phyloP scores from a whole-genome alignment of 2,113 vertebrate genomes.

The Erpornis zantholeuca region DNA sequence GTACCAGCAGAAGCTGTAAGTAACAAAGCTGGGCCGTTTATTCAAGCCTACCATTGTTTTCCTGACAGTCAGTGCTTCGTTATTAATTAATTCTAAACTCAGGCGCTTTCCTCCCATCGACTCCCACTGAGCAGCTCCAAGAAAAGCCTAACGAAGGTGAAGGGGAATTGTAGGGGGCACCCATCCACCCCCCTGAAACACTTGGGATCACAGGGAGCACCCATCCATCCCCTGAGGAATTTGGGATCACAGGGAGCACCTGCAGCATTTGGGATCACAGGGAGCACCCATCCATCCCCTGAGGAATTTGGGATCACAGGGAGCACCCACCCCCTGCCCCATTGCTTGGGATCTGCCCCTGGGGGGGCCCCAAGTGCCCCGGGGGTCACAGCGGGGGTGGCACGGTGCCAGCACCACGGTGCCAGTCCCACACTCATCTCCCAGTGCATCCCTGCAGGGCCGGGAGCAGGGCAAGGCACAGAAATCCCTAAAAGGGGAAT shows the following conservation, averaged over 20 bases:
- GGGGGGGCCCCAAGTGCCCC: neutral
- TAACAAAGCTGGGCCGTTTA: constrained; percentile 22
- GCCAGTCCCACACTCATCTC: neutral
- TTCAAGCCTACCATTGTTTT: constrained; percentile 11
- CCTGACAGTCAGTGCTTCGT: constrained; percentile 22
- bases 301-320: neutral
- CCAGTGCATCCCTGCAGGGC: neutral
- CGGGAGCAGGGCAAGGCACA: neutral
- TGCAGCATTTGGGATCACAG: neutral
- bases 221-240: neutral
- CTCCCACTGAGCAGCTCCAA: neutral
- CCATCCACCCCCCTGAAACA: neutral
- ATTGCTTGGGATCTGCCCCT: neutral
- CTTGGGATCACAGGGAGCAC: neutral
- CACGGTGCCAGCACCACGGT: accelerated
- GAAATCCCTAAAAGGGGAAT: neutral
- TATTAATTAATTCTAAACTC: constrained; percentile 59
- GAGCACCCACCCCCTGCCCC: neutral
- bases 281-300: neutral
- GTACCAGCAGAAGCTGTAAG: constrained; percentile 16
- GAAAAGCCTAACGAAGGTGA: neutral
- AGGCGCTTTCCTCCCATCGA: neutral
- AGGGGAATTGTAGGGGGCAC: accelerated
- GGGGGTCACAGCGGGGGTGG: neutral
- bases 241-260: too few species aligned